A percentile compares a stretch with the other conserved stretches of the same genome.
phyloP scores from a whole-genome alignment of 2,113 vertebrate genomes.

The Rhinoderma darwinii region DNA sequence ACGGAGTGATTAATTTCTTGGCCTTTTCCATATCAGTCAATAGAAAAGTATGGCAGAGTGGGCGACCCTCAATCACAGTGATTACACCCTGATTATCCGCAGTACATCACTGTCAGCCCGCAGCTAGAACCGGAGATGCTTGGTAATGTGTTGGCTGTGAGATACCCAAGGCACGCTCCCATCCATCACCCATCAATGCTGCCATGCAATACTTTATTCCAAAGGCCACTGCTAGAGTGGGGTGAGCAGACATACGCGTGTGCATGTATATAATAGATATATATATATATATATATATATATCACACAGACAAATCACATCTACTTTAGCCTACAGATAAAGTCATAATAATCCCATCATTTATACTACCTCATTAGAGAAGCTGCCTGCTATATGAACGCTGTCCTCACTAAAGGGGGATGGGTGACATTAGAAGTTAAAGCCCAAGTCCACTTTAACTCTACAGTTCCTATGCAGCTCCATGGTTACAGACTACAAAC shows the following conservation, averaged over 20 bases:
- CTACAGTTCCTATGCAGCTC: too few relatives aligned
- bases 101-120: slow-evolving; percentile 35
- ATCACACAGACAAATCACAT: too few relatives aligned
- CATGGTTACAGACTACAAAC: too few relatives aligned
- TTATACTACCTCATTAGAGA: too few relatives aligned
- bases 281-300: too few relatives aligned
- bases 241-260: background rate
- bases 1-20: slow-evolving; percentile 48
- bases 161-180: background rate
- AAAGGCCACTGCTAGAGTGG: background rate
- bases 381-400: too few relatives aligned
- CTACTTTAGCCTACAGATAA: too few relatives aligned
- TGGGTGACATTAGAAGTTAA: too few relatives aligned
- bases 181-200: background rate
- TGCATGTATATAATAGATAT: too few relatives aligned
- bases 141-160: background rate
- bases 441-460: too few relatives aligned
- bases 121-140: background rate
- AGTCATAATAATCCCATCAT: too few relatives aligned
- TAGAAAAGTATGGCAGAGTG: slow-evolving; percentile 34
- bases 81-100: slow-evolving; percentile 40
- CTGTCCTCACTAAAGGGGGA: too few relatives aligned
- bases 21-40: slow-evolving; percentile 47
- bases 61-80: slow-evolving; percentile 38
- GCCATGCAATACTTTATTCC: background rate